Percentiles rank a stretch among this genome's conserved stretches.
These are phyloP conservation scores for Melangyna quadrimaculata DNA, from an alignment of 2,888 invertebrate genomes.

Conservation along the genomic window DNA sequence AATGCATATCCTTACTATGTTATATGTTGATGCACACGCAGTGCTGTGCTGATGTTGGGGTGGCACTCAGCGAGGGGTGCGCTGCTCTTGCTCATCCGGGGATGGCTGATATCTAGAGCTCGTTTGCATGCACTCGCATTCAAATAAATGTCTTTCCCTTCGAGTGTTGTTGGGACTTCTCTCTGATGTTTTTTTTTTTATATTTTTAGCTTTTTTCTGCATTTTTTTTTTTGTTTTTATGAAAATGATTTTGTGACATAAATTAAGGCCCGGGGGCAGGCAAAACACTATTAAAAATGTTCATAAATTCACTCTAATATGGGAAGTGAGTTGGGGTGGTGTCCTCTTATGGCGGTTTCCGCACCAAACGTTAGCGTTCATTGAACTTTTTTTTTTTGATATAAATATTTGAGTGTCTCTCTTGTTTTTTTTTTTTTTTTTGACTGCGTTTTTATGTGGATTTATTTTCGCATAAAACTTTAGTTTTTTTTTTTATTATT, in stretches of 20 bases:
- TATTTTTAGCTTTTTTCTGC: conserved; percentile 38
- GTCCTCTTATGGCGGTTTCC: conserved; percentile 44
- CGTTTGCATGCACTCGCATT: conserved; percentile 69
- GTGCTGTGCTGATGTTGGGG: neutral
- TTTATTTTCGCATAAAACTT: conserved; percentile 46
- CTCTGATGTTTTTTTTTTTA: conserved; percentile 4
- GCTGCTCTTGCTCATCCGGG: conserved; percentile 54
- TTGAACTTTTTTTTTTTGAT: conserved; percentile 51
- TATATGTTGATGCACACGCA: conserved; percentile 51
- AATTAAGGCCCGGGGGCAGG: conserved; percentile 72
- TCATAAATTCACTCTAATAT: conserved; percentile 72
- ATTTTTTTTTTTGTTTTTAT: conserved; percentile 64
- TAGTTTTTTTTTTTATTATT: conserved; percentile 26
- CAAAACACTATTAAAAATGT: conserved; percentile 73
- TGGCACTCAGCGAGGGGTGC: neutral
- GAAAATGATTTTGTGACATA: conserved; percentile 74
- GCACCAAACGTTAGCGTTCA: conserved; percentile 60
- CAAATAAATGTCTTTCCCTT: conserved; percentile 72
- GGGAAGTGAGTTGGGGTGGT: conserved; percentile 55
- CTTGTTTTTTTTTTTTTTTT: conserved; percentile 3
- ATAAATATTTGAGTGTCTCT: neutral
- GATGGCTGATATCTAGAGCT: conserved; percentile 70
- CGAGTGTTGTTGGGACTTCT: conserved; percentile 56
- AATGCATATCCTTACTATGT: conserved; percentile 34
- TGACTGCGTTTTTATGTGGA: conserved; percentile 48